Percentiles rank a stretch among this genome's conserved stretches.
These are phyloP conservation scores for Acrobasis consociella DNA, from an alignment of 2,888 invertebrate species.

Conservation along the genomic window DNA sequence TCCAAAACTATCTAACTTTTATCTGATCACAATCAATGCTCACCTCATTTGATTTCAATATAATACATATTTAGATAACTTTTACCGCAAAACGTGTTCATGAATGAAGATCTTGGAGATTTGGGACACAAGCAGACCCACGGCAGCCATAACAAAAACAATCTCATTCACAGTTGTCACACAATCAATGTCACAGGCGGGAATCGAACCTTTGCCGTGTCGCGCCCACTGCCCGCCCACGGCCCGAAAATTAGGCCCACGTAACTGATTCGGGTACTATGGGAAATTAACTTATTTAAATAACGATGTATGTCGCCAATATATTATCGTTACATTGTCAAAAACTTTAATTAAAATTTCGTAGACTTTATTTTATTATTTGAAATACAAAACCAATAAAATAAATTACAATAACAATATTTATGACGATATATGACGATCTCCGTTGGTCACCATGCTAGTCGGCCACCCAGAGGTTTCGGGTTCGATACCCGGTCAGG, in stretches of 20 bases:
- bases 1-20: too few species aligned
- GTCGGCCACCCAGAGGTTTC: too few species aligned
- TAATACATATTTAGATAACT: conserved; percentile 8
- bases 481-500: too few species aligned
- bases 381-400: too few species aligned
- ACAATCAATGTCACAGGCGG: conserved; percentile 34
- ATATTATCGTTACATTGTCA: too few species aligned
- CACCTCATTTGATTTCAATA: neutral
- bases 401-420: too few species aligned
- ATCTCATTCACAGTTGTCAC: conserved; percentile 34
- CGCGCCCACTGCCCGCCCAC: conserved; percentile 54
- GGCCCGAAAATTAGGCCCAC: conserved; percentile 50
- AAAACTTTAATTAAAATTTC: too few species aligned
- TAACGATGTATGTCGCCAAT: conserved; percentile 23
- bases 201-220: conserved; percentile 50
- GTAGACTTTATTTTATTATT: too few species aligned
- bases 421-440: too few species aligned
- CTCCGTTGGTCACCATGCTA: too few species aligned
- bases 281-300: conserved; percentile 22
- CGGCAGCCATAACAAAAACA: conserved; percentile 30
- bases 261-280: conserved; percentile 36
- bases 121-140: conserved; percentile 29
- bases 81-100: conserved; percentile 2
- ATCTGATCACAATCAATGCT: neutral
- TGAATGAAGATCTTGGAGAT: conserved; percentile 17